A percentile compares a stretch with the other conserved stretches of the same genome.
Conservation (phyloP, 1,140 invertebrate genomes). For the Hirudo medicinalis region DNA sequence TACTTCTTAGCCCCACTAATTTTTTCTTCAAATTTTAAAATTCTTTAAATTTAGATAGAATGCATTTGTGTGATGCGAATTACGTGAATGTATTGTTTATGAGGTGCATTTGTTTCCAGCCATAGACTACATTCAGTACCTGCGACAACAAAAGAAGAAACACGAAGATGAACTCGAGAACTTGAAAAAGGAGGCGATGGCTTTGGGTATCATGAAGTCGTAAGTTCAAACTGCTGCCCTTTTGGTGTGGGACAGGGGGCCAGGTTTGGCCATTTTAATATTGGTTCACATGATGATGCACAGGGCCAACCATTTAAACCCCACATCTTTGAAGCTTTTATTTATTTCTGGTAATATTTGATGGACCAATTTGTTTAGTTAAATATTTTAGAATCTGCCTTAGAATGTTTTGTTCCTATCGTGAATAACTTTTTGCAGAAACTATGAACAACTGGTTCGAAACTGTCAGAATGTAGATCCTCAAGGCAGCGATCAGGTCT, state of each 20-base stretch:
- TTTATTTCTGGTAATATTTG: background rate
- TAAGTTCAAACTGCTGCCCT: constrained; percentile 27
- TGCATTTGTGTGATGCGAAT: too few relatives aligned
- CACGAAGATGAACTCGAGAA: constrained; percentile 82
- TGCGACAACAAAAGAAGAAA: constrained; percentile 71
- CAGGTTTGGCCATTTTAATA: background rate
- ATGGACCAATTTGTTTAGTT: background rate
- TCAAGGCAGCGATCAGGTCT: constrained; percentile 67
- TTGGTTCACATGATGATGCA: background rate
- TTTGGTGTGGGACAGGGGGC: background rate
- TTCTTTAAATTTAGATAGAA: too few relatives aligned
- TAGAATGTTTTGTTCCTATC: background rate
- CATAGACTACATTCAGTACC: constrained; percentile 54
- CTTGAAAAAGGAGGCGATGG: constrained; percentile 84
- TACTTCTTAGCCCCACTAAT: too few relatives aligned
- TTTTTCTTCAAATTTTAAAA: too few relatives aligned
- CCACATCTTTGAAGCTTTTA: background rate
- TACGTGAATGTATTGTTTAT: too few relatives aligned
- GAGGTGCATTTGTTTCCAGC: constrained; percentile 35
- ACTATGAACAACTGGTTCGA: constrained; percentile 90
- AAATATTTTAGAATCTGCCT: background rate
- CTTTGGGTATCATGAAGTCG: constrained; percentile 61
- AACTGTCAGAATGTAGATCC: constrained; percentile 83
- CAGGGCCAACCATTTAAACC: background rate
- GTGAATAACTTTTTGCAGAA: constrained; percentile 43